Evolutionary conservation across 2,888 invertebrate species (phyloP).

Genomic region (Synergus laeviventris): DNA sequence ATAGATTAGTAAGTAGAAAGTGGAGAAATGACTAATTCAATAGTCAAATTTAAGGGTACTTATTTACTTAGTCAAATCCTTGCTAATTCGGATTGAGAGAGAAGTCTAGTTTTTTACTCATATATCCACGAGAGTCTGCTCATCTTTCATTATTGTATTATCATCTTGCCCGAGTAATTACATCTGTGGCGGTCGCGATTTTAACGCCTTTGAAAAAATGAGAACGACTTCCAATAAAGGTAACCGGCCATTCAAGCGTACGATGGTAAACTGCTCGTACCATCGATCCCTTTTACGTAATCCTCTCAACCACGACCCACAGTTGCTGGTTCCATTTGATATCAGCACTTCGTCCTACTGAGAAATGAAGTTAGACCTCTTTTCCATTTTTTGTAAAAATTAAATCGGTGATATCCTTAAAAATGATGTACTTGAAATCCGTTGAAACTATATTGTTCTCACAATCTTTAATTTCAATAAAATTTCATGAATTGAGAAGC

Average conservation of each 20-base stretch:
- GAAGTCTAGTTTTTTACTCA: no score
- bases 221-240: slow-evolving; percentile 21
- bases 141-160: not conserved
- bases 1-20: no score
- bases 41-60: no score
- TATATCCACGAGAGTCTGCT: no score
- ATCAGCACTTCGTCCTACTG: slow-evolving; percentile 33
- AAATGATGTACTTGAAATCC: no score
- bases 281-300: slow-evolving; percentile 8
- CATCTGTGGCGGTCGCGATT: slow-evolving; percentile 2
- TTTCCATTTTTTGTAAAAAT: not conserved
- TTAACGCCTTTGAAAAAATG: slow-evolving; percentile 14
- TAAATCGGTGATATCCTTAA: not conserved
- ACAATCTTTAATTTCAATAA: no score
- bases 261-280: not conserved
- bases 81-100: no score
- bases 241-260: slow-evolving; percentile 13
- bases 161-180: not conserved
- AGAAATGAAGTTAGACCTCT: not conserved
- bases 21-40: no score
- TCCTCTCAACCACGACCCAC: slow-evolving; percentile 12
- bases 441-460: no score
- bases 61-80: no score
- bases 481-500: no score
- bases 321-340: not conserved